Percentiles rank a stretch among this genome's conserved stretches.
Conservation (phyloP, 1,140 invertebrate species). For the Campoletis sonorensis region DNA sequence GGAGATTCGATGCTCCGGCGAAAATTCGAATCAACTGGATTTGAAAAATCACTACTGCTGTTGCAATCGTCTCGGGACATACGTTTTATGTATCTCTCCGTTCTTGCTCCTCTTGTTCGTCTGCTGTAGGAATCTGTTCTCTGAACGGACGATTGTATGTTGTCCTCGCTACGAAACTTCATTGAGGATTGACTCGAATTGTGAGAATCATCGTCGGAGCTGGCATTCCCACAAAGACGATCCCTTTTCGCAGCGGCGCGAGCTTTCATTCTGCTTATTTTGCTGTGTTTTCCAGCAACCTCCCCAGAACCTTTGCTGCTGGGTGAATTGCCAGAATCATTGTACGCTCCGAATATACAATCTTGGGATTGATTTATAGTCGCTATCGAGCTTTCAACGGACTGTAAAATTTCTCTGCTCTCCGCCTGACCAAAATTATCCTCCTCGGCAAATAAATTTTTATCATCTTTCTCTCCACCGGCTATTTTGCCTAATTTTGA, state of each 20-base stretch:
- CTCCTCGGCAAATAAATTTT: conserved; percentile 5
- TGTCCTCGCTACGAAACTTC: conserved; percentile 82
- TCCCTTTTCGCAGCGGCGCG: conserved; percentile 81
- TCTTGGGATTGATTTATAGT: conserved; percentile 46
- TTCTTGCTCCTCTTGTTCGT: conserved; percentile 82
- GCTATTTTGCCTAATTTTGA: conserved; percentile 63
- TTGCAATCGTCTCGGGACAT: conserved; percentile 82
- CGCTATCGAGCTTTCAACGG: conserved; percentile 53
- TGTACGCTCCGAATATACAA: neutral
- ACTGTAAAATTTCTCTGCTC: neutral
- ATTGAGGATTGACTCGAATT: conserved; percentile 81
- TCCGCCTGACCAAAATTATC: too few relatives aligned
- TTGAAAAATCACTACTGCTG: conserved; percentile 51
- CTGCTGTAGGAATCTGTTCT: conserved; percentile 76
- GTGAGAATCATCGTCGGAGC: conserved; percentile 84
- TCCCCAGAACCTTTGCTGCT: conserved; percentile 76
- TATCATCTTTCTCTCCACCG: conserved; percentile 50
- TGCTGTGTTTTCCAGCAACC: conserved; percentile 76
- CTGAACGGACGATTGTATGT: conserved; percentile 64
- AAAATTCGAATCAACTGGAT: conserved; percentile 35
- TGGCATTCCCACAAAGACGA: conserved; percentile 80
- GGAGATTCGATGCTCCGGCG: conserved; percentile 35
- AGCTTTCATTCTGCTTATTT: conserved; percentile 80
- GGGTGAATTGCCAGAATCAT: conserved; percentile 53
- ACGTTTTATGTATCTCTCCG: conserved; percentile 86